These are phyloP conservation scores for Cottus gobio DNA, from an alignment of 2,113 vertebrate genomes.

Conservation along the genomic window DNA sequence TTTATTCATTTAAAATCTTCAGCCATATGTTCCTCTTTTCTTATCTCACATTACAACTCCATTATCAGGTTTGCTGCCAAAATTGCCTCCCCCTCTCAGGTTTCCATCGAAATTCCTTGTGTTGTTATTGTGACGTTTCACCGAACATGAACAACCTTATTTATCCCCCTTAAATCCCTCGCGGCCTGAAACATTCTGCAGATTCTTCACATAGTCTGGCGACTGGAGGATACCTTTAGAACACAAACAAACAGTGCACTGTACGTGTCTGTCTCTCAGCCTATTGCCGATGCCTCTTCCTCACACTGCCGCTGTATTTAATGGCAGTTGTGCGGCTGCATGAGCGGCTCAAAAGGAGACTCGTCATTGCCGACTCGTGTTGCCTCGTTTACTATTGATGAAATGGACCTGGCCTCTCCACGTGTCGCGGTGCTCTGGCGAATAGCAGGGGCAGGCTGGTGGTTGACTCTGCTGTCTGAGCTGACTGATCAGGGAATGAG, in stretches of 20 bases:
- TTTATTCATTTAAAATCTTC: too few species aligned
- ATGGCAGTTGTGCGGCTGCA: constrained; percentile 2
- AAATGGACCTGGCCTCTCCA: constrained; percentile 45
- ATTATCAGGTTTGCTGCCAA: constrained; percentile 26
- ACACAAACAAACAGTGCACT: constrained; percentile 51
- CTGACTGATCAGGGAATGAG: constrained; percentile 60
- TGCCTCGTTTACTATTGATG: constrained; percentile 54
- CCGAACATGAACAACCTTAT: constrained; percentile 68
- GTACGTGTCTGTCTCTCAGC: constrained; percentile 42
- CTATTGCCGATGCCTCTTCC: constrained; percentile 10
- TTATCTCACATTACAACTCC: background rate
- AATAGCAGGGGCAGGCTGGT: constrained; percentile 44
- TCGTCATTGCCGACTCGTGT: constrained; percentile 22
- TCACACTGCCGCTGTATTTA: constrained; percentile 17
- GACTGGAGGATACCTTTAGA: constrained; percentile 50
- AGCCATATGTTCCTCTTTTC: background rate
- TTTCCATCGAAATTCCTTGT: constrained; percentile 47
- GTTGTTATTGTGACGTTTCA: constrained; percentile 58
- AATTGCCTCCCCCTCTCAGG: constrained; percentile 5
- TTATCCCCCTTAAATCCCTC: constrained; percentile 61
- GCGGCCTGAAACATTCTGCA: constrained; percentile 70
- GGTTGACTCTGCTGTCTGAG: constrained; percentile 61
- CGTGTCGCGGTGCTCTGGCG: constrained; percentile 58
- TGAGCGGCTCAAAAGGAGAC: constrained; percentile 26
- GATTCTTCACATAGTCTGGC: constrained; percentile 71